These are phyloP conservation scores for Sepiola atlantica DNA, from an alignment of 2,888 invertebrate genomes.

Conservation along the genomic window DNA sequence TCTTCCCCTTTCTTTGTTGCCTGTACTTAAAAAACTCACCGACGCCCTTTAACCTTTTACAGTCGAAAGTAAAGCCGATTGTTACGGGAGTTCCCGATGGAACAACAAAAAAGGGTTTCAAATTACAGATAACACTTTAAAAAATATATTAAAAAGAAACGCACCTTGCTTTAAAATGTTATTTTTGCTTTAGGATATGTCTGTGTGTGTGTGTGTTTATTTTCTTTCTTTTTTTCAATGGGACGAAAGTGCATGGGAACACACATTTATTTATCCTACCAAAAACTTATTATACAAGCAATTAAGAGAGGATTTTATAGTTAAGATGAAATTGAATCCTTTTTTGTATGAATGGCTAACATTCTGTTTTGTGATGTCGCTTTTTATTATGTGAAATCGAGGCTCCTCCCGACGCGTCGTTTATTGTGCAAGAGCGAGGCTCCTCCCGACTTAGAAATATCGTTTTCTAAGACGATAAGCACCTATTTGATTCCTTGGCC, in stretches of 20 bases:
- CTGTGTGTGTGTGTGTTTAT: too few species aligned
- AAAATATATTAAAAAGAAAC: neutral
- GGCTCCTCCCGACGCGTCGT: neutral
- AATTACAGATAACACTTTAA: neutral
- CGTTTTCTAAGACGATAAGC: neutral
- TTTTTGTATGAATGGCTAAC: neutral
- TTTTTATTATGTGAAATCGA: neutral
- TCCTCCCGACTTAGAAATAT: neutral
- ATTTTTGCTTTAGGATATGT: neutral
- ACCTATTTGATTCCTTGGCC: neutral
- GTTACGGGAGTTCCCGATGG: neutral
- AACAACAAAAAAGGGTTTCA: neutral
- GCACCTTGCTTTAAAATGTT: neutral
- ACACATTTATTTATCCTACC: neutral
- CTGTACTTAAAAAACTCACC: neutral
- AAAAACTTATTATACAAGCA: neutral
- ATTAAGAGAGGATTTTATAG: neutral
- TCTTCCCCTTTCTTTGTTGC: neutral
- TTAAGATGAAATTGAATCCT: neutral
- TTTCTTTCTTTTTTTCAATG: neutral
- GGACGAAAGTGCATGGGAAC: too few species aligned
- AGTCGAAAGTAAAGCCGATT: neutral
- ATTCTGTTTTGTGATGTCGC: neutral
- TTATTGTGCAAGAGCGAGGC: neutral
- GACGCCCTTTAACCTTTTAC: neutral